These are phyloP conservation scores for Drosophila multiciliata DNA, from an alignment of 2,888 invertebrate species.

Conservation along the genomic window DNA sequence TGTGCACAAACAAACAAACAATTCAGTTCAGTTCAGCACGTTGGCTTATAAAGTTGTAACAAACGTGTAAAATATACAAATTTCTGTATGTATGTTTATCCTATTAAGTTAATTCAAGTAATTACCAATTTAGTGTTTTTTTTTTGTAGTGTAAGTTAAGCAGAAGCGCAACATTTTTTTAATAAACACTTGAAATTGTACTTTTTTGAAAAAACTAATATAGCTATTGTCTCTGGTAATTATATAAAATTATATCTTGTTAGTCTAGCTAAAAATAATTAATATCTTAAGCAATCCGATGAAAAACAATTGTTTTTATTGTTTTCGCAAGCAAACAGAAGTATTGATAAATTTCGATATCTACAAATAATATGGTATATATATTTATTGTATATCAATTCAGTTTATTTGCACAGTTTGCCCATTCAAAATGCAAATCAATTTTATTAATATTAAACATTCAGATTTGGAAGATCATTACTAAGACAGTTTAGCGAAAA, in stretches of 20 bases:
- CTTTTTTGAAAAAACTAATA: not conserved
- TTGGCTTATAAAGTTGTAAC: constrained; percentile 76
- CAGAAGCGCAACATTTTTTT: constrained; percentile 43
- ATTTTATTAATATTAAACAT: not conserved
- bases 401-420: not conserved
- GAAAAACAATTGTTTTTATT: not conserved
- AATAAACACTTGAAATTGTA: constrained; percentile 5
- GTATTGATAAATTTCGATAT: constrained; percentile 15
- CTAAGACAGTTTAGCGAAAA: not conserved
- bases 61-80: constrained; percentile 60
- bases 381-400: not conserved
- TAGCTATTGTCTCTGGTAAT: constrained; percentile 9
- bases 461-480: not conserved
- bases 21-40: constrained; percentile 64
- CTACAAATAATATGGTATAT: constrained; percentile 22
- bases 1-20: constrained; percentile 64
- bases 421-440: constrained; percentile 7
- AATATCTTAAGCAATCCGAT: constrained; percentile 4
- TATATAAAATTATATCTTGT: constrained; percentile 4
- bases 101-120: constrained; percentile 32
- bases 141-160: not conserved
- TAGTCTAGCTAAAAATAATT: constrained; percentile 15
- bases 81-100: constrained; percentile 29
- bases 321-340: constrained; percentile 18
- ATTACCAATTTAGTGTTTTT: constrained; percentile 21